A percentile compares a stretch with the other conserved stretches of the same genome.
phyloP scores from a whole-genome alignment of 2,797 vertebrate genomes.

The Muscicapa comitata region DNA sequence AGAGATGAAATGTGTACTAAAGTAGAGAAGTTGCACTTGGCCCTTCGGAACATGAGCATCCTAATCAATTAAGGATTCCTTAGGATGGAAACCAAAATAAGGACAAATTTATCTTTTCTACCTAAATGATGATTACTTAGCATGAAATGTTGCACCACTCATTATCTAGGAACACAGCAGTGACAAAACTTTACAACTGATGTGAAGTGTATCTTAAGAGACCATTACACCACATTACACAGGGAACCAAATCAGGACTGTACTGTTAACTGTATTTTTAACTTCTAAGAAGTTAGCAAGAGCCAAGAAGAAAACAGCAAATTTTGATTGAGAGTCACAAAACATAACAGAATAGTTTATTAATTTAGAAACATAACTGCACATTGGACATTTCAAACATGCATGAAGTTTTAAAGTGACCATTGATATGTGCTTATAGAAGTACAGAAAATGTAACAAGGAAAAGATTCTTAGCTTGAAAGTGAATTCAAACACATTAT shows the following conservation, averaged over 20 bases:
- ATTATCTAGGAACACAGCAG: background rate
- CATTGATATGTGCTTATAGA: fast-evolving
- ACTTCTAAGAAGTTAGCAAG: background rate
- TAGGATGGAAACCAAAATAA: background rate
- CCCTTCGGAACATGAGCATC: background rate
- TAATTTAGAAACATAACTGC: background rate
- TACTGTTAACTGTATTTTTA: background rate
- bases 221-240: background rate
- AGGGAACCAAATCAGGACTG: background rate
- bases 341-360: background rate
- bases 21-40: background rate
- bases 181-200: background rate
- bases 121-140: background rate
- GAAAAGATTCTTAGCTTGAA: background rate
- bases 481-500: background rate
- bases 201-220: background rate
- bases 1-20: background rate
- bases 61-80: background rate
- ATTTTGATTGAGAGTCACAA: background rate
- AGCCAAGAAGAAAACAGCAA: background rate
- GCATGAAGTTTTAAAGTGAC: background rate
- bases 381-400: background rate
- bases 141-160: background rate
- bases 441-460: background rate
- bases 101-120: background rate